Conservation (phyloP, 2,797 vertebrate genomes). For the Australoheros facetus region DNA sequence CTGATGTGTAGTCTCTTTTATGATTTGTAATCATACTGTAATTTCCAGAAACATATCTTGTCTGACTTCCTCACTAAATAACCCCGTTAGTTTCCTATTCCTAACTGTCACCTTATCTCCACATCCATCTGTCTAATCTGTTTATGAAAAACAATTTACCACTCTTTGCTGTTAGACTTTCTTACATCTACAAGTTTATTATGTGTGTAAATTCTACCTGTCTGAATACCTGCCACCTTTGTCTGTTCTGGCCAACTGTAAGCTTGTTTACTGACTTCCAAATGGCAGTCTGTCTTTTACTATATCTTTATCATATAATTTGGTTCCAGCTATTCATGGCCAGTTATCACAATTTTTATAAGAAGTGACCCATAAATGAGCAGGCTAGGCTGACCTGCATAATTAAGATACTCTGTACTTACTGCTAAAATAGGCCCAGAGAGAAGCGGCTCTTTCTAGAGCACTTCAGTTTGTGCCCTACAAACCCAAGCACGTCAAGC, state of each 20-base stretch:
- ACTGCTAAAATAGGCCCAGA: slow-evolving; percentile 17
- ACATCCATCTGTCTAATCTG: background rate
- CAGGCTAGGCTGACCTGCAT: slow-evolving; percentile 12
- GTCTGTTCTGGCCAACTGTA: background rate
- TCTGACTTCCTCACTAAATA: background rate
- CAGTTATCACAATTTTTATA: background rate
- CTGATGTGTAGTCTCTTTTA: background rate
- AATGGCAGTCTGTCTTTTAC: background rate
- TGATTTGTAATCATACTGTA: background rate
- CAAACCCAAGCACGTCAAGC: slow-evolving; percentile 29
- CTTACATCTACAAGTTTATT: background rate
- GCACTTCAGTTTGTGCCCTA: slow-evolving; percentile 31
- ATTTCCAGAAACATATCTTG: background rate
- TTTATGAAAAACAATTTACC: background rate
- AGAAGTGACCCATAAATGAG: background rate
- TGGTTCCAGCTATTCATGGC: background rate
- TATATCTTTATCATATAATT: slow-evolving; percentile 14
- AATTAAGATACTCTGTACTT: slow-evolving; percentile 1
- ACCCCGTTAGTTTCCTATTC: background rate
- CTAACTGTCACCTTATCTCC: background rate
- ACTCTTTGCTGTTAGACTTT: background rate
- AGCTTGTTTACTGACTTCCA: slow-evolving; percentile 19
- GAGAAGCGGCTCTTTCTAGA: slow-evolving; percentile 21
- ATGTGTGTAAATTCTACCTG: background rate
- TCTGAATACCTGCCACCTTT: background rate